phyloP scores from a whole-genome alignment of 2,888 invertebrate species.

The Drosophila austrosaltans region DNA sequence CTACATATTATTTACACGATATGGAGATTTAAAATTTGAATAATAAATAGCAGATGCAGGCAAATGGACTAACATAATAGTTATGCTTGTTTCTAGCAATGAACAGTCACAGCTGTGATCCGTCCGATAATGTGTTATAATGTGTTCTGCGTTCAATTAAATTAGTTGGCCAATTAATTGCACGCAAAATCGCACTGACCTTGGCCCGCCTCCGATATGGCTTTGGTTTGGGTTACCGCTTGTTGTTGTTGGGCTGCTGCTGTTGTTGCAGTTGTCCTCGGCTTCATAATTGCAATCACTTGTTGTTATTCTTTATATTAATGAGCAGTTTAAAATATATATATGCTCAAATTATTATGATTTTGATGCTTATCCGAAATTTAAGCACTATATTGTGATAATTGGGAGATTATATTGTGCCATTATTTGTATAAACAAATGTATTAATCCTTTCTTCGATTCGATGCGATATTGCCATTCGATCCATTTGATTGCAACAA shows the following conservation, averaged over 20 bases:
- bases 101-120: constrained; percentile 15
- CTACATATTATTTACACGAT: neutral
- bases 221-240: constrained; percentile 12
- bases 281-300: constrained; percentile 8
- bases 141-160: constrained; percentile 31
- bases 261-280: constrained; percentile 4
- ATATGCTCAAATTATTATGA: neutral
- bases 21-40: neutral
- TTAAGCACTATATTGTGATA: too few relatives aligned
- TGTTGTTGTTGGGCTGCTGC: constrained; percentile 8
- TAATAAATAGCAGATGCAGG: constrained; percentile 1
- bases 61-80: constrained; percentile 1
- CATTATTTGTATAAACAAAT: too few relatives aligned
- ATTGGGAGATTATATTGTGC: too few relatives aligned
- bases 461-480: too few relatives aligned
- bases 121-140: constrained; percentile 42
- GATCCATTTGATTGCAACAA: too few relatives aligned
- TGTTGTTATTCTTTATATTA: constrained; percentile 4
- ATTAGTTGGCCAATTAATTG: constrained; percentile 39
- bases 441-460: too few relatives aligned
- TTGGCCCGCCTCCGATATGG: constrained; percentile 33
- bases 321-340: neutral
- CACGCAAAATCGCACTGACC: constrained; percentile 49
- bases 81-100: neutral
- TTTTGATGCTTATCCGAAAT: neutral